phyloP scores from a whole-genome alignment of 1,140 invertebrate genomes.

The Dendroctonus valens region DNA sequence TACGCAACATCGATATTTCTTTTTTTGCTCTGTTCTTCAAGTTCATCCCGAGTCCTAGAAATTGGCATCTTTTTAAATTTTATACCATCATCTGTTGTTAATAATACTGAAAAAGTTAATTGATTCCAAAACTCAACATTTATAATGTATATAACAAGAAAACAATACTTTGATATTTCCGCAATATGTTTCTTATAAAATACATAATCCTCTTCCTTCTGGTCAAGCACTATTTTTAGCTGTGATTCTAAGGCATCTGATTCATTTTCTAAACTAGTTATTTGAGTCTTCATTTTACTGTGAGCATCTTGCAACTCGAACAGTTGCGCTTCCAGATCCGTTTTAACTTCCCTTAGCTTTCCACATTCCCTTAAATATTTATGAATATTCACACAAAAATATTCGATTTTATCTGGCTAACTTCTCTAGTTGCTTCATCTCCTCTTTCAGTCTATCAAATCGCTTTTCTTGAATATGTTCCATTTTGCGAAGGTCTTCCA shows the following conservation, averaged over 20 bases:
- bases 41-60: conserved; percentile 9
- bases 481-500: not conserved
- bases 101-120: not conserved
- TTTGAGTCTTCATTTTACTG: not conserved
- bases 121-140: not conserved
- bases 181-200: conserved; percentile 33
- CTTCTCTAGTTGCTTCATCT: conserved; percentile 19
- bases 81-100: not conserved
- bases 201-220: conserved; percentile 32
- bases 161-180: conserved; percentile 18
- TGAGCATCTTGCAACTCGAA: conserved; percentile 17
- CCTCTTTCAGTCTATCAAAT: conserved; percentile 8
- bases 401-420: not conserved
- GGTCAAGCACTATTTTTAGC: conserved; percentile 26
- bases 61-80: no score
- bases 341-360: conserved; percentile 1
- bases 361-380: conserved; percentile 6
- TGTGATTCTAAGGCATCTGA: conserved; percentile 13
- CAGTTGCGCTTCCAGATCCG: conserved; percentile 20
- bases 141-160: not conserved
- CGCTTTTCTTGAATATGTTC: conserved; percentile 5
- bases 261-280: conserved; percentile 7
- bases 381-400: not conserved
- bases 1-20: conserved; percentile 10
- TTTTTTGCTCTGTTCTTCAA: conserved; percentile 14